These are phyloP conservation scores for Xestoiulus laeticollis DNA, from an alignment of 2,888 invertebrate genomes.

Conservation along the genomic window DNA sequence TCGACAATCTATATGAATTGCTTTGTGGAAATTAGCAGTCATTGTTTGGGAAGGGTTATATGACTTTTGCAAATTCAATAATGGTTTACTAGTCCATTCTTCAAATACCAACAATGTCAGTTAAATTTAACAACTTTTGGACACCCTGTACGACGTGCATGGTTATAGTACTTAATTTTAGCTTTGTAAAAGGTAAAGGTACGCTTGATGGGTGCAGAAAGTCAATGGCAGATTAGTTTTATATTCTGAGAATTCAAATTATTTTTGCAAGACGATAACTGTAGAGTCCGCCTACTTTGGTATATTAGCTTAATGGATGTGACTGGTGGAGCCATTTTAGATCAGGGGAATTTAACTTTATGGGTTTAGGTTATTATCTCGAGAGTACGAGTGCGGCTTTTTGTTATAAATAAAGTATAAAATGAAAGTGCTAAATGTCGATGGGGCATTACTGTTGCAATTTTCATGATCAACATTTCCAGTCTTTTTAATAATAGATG, in stretches of 20 bases:
- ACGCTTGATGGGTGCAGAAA: too few species aligned
- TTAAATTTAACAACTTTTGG: neutral
- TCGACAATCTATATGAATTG: too few species aligned
- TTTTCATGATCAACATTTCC: neutral
- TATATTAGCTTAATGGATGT: neutral
- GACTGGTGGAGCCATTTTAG: neutral
- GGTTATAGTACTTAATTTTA: neutral
- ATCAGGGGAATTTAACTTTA: neutral
- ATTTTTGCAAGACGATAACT: neutral
- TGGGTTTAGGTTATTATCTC: neutral
- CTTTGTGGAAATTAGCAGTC: too few species aligned
- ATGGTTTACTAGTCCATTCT: too few species aligned
- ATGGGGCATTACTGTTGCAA: neutral
- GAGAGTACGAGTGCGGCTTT: neutral
- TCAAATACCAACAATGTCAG: too few species aligned
- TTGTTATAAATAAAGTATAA: slow-evolving; percentile 18
- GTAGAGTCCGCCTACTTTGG: neutral
- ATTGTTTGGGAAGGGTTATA: too few species aligned
- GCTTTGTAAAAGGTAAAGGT: neutral
- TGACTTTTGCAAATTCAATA: too few species aligned
- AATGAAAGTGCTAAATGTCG: slow-evolving; percentile 4
- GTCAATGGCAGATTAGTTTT: too few species aligned
- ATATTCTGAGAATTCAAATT: neutral
- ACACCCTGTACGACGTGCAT: neutral
- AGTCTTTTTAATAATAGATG: neutral